Base-by-base conservation (phyloP, 2,797 vertebrate genomes). In the Lindbergichthys nudifrons region DNA sequence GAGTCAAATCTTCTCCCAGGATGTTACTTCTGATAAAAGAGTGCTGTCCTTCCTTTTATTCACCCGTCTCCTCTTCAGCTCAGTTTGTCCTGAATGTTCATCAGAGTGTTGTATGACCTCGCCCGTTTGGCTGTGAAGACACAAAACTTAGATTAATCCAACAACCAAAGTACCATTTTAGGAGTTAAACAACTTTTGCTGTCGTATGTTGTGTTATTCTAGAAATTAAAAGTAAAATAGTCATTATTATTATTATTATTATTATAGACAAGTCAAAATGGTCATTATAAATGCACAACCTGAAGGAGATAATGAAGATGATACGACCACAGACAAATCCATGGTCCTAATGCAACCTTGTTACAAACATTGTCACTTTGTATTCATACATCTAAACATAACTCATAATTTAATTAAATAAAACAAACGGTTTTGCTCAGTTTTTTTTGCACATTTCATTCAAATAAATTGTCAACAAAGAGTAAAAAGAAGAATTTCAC, bases 61-160 rank as follows among this genome's bases (percentile, higher is more conserved):
- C 61, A 13, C 39, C 42, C 1, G 23, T 15, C 51, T 45, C 67
- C 53, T 65, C 85, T 87, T 99, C 96, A 99, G 92, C 94, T 96
- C 90, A 86, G 90, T 89, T 97, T 98, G 94, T 98, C 97, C 93
- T 98, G 97, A 93, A 99, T 96, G 91, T 96, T 96, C 89, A 96
- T 94, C 89, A 96, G 89, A 86, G 90, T 97, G 91, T 91, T 83
- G 93, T 93, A 96, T 59, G 97, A 96, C 89, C 96, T 97, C 15
- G 96, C 96, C 85, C 98, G 95, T 57, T 97, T 98, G 80, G 98
- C 98, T 99, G 92, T 52, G 89, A 92, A 87, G 79, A 89, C 75
- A 89, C 73, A 89, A 46, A 88, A 87, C 21, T 23, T 10, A 51
- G 16, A 62, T 77, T 63, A 60, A 1, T 52, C 46, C 16, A 59